These are phyloP conservation scores for Oncorhynchus clarkii DNA, from an alignment of 2,113 vertebrate species.

Conservation along the genomic window DNA sequence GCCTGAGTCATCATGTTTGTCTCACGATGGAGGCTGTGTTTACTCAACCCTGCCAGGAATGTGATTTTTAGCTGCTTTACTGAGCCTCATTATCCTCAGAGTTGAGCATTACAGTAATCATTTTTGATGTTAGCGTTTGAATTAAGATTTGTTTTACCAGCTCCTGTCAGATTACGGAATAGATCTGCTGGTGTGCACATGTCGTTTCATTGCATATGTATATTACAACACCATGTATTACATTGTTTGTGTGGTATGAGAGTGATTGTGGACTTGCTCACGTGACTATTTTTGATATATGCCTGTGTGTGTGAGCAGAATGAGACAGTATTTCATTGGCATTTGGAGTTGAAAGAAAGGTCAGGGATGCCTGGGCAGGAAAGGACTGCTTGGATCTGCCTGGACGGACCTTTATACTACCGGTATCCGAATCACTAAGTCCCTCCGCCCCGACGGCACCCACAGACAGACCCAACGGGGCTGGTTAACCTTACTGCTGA, in stretches of 20 bases:
- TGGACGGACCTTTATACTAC: not conserved
- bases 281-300: not conserved
- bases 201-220: too few species aligned
- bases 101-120: too few species aligned
- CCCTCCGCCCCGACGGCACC: not conserved
- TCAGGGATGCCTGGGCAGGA: constrained; percentile 26
- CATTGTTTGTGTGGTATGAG: not conserved
- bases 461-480: not conserved
- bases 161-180: too few species aligned
- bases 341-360: constrained; percentile 60
- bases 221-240: too few species aligned
- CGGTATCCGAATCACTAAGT: not conserved
- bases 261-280: not conserved
- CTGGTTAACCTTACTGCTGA: not conserved
- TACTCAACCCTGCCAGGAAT: too few species aligned
- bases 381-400: not conserved
- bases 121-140: too few species aligned
- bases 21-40: too few species aligned
- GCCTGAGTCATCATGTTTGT: too few species aligned
- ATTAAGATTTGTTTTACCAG: too few species aligned
- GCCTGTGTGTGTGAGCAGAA: constrained; percentile 11
- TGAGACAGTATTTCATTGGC: constrained; percentile 30
- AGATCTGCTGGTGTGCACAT: too few species aligned
- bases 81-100: too few species aligned
- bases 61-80: too few species aligned